These are phyloP conservation scores for Darevskia nairensis DNA, from an alignment of 2,797 vertebrate genomes.

Conservation along the genomic window DNA sequence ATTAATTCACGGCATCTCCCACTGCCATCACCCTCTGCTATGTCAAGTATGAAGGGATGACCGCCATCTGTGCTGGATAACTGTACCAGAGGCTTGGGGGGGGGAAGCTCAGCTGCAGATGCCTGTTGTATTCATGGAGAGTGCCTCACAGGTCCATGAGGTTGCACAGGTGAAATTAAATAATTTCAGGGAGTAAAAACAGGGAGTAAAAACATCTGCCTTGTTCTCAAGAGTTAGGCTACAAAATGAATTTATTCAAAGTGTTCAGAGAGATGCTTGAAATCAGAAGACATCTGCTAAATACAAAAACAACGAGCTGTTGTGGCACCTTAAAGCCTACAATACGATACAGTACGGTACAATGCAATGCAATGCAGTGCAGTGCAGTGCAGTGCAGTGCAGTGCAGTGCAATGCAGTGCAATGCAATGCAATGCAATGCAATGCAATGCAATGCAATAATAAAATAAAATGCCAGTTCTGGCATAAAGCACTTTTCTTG, in stretches of 20 bases:
- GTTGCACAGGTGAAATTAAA: background rate
- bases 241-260: background rate
- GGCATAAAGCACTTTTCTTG: too few species aligned
- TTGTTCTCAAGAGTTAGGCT: background rate
- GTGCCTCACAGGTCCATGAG: background rate
- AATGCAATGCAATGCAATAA: too few species aligned
- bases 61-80: background rate
- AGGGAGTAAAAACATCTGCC: background rate
- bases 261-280: background rate
- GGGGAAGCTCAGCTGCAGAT: background rate
- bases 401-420: rapidly evolving
- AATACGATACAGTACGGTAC: too few species aligned
- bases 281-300: background rate
- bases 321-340: too few species aligned
- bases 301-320: too few species aligned
- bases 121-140: background rate
- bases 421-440: rapidly evolving
- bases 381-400: too few species aligned
- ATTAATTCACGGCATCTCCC: background rate
- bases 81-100: too few species aligned
- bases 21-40: background rate
- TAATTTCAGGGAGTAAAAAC: too few species aligned
- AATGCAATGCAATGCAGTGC: too few species aligned
- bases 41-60: background rate
- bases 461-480: too few species aligned